phyloP scores from a whole-genome alignment of 2,797 vertebrate genomes.

The Enteromius treurensis region DNA sequence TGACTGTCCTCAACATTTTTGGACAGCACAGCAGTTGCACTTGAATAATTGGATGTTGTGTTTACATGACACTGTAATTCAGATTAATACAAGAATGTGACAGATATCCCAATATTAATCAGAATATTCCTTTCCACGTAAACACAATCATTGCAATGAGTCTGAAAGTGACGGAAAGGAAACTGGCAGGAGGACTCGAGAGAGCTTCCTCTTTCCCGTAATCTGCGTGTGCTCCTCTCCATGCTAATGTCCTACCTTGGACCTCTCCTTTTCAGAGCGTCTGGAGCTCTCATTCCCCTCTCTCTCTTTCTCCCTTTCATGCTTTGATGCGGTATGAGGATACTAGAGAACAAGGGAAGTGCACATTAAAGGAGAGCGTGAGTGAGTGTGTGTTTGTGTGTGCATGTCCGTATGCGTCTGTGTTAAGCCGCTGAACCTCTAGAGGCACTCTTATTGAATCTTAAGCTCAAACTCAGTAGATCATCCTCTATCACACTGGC shows the following conservation, averaged over 20 bases:
- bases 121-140: background rate
- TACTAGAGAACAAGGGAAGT: slow-evolving; percentile 24
- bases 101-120: background rate
- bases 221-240: slow-evolving; percentile 14
- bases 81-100: background rate
- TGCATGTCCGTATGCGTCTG: slow-evolving; percentile 3
- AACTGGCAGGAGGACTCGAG: background rate
- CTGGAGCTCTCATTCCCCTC: slow-evolving; percentile 41
- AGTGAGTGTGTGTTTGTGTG: slow-evolving; percentile 6
- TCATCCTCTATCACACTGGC: slow-evolving; percentile 52
- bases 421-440: slow-evolving; percentile 24
- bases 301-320: slow-evolving; percentile 8
- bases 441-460: slow-evolving; percentile 34
- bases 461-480: slow-evolving; percentile 27
- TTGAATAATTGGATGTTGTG: background rate
- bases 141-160: background rate
- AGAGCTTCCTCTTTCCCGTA: slow-evolving; percentile 7
- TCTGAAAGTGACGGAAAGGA: background rate
- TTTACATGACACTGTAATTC: background rate
- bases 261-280: slow-evolving; percentile 34
- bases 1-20: background rate
- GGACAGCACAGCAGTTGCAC: background rate
- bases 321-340: slow-evolving; percentile 44
- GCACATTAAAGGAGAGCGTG: slow-evolving; percentile 25
- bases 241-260: slow-evolving; percentile 13